A percentile compares a stretch with the other conserved stretches of the same genome.
Conservation (phyloP, 2,797 vertebrate genomes). For the Pelochelys cantorii region DNA sequence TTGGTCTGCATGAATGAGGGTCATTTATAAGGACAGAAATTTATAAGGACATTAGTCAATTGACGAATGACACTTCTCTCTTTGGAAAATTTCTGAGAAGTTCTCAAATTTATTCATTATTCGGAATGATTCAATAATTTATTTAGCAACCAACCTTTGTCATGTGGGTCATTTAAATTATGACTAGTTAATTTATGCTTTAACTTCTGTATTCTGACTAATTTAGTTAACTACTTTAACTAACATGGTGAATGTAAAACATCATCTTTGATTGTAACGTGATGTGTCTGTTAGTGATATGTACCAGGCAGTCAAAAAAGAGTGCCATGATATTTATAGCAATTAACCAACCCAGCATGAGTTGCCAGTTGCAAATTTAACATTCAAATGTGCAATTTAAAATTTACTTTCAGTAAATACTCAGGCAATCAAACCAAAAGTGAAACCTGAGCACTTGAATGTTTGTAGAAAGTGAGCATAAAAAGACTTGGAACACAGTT, state of each 20-base stretch:
- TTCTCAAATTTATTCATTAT: slow-evolving; percentile 70
- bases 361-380: slow-evolving; percentile 45
- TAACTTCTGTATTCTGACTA: slow-evolving; percentile 32
- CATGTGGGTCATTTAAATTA: slow-evolving; percentile 52
- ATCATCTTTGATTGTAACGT: slow-evolving; percentile 61
- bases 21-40: background rate
- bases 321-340: slow-evolving; percentile 3
- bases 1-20: background rate
- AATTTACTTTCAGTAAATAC: slow-evolving; percentile 50
- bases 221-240: slow-evolving; percentile 50
- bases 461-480: slow-evolving; percentile 4
- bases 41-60: no score
- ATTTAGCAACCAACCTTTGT: slow-evolving; percentile 47
- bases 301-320: slow-evolving; percentile 63
- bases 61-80: background rate
- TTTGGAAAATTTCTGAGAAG: slow-evolving; percentile 12
- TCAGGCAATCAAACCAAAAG: slow-evolving; percentile 45
- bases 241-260: slow-evolving; percentile 55
- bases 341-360: slow-evolving; percentile 64
- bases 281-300: slow-evolving; percentile 30
- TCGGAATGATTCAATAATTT: slow-evolving; percentile 54
- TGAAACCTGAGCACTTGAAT: slow-evolving; percentile 16
- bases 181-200: slow-evolving; percentile 44
- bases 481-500: background rate
- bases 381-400: slow-evolving; percentile 66